Conservation (phyloP, 2,113 vertebrate genomes). For the Myrmecophaga tridactyla region DNA sequence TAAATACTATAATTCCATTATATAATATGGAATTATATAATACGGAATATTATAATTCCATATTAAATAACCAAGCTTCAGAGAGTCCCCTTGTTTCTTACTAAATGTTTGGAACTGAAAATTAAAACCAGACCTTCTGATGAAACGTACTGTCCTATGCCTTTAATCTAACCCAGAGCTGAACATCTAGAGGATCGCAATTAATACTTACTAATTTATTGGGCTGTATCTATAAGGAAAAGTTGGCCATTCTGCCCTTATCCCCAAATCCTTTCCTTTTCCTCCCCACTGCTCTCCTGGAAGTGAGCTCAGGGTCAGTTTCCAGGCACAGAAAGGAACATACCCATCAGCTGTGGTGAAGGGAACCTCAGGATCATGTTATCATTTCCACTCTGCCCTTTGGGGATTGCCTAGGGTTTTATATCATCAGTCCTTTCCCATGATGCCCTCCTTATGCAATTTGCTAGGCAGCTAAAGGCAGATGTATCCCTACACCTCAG, state of each 20-base stretch:
- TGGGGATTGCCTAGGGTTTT: background rate
- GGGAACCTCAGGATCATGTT: background rate
- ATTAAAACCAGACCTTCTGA: background rate
- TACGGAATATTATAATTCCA: too few relatives aligned
- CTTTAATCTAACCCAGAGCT: background rate
- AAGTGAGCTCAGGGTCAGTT: background rate
- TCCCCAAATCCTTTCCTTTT: background rate
- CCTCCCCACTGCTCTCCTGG: background rate
- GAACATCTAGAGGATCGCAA: background rate
- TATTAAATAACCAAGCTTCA: background rate
- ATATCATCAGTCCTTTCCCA: background rate
- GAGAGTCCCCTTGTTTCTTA: background rate
- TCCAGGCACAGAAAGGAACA: background rate
- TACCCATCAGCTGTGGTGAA: background rate
- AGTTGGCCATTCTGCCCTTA: background rate
- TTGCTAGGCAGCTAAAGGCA: slow-evolving; percentile 39
- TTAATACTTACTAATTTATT: background rate
- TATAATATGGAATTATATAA: too few relatives aligned
- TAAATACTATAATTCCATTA: background rate
- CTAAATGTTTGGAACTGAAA: background rate
- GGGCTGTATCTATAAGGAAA: background rate
- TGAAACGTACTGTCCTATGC: background rate
- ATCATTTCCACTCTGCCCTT: background rate
- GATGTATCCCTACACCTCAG: background rate
- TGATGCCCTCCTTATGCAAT: slow-evolving; percentile 25